These are phyloP conservation scores for Periophthalmus magnuspinnatus DNA, from an alignment of 2,797 vertebrate species.

Conservation along the genomic window DNA sequence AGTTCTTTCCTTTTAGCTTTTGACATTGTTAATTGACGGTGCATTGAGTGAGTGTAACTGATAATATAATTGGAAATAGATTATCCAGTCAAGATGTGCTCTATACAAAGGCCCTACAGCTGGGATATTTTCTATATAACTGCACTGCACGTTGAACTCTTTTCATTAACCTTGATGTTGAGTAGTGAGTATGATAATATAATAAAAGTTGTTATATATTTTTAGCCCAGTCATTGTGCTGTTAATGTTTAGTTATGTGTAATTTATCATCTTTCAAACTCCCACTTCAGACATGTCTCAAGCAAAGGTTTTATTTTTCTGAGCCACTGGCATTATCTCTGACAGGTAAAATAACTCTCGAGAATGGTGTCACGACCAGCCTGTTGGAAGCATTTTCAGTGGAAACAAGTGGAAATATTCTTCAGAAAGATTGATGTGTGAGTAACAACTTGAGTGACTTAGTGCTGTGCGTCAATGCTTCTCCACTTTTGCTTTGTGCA, in stretches of 20 bases:
- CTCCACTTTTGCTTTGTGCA: no score
- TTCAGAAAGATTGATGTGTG: constrained; percentile 2
- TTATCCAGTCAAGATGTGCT: background rate
- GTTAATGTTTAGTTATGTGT: background rate
- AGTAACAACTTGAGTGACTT: constrained; percentile 1
- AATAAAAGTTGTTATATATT: no score
- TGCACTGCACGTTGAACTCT: background rate
- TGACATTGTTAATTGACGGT: no score
- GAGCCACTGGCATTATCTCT: background rate
- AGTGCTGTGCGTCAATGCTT: background rate
- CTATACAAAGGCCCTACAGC: background rate
- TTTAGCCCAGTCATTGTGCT: no score
- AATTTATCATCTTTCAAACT: no score
- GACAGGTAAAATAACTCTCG: background rate
- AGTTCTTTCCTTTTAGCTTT: no score
- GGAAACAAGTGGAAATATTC: background rate
- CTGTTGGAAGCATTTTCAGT: background rate
- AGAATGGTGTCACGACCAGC: constrained; percentile 1
- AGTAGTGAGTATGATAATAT: no score
- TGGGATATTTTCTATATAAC: background rate
- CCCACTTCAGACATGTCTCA: background rate
- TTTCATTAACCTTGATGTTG: background rate
- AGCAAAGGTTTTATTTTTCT: background rate
- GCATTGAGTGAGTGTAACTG: no score
- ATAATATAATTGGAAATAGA: background rate